Evolutionary conservation across 1,140 invertebrate species (phyloP).

Genomic region (Drosophila trapezifrons): DNA sequence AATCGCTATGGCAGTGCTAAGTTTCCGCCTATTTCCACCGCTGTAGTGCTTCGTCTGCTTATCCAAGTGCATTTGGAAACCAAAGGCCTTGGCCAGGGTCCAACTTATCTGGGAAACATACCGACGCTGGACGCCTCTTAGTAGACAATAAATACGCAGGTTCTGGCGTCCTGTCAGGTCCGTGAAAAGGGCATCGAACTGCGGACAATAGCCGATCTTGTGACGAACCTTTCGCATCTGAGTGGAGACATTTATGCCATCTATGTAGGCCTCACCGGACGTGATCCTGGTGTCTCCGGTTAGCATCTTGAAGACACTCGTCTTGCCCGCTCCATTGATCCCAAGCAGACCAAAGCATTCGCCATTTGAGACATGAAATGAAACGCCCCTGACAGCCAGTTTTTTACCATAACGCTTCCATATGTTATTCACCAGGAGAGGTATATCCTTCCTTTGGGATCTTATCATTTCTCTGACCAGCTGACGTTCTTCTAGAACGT

Average conservation of each 20-base stretch:
- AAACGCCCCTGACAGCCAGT: constrained; percentile 88
- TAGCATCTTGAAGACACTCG: constrained; percentile 94
- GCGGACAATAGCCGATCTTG: constrained; percentile 92
- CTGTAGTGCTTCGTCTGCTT: constrained; percentile 88
- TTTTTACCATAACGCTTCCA: constrained; percentile 88
- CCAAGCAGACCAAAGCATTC: constrained; percentile 97
- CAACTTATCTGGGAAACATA: constrained; percentile 80
- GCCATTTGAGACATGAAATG: constrained; percentile 84
- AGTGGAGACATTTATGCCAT: constrained; percentile 85
- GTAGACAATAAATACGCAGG: constrained; percentile 89
- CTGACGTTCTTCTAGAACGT: constrained; percentile 59
- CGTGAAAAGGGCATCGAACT: constrained; percentile 92
- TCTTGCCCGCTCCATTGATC: constrained; percentile 93
- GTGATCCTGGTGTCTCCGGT: constrained; percentile 90
- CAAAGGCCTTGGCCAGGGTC: constrained; percentile 83
- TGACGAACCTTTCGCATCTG: constrained; percentile 85
- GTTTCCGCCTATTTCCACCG: constrained; percentile 97
- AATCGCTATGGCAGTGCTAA: constrained; percentile 96
- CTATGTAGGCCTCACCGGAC: constrained; percentile 85
- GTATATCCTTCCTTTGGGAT: constrained; percentile 42
- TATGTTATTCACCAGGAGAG: constrained; percentile 85
- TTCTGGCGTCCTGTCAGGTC: constrained; percentile 92
- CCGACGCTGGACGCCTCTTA: constrained; percentile 88
- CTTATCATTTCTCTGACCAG: constrained; percentile 55
- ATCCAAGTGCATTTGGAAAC: constrained; percentile 84